Evolutionary conservation across 92 coral and sea anemone species (phyloP).

Genomic region (Parazoanthus atlanticus): DNA sequence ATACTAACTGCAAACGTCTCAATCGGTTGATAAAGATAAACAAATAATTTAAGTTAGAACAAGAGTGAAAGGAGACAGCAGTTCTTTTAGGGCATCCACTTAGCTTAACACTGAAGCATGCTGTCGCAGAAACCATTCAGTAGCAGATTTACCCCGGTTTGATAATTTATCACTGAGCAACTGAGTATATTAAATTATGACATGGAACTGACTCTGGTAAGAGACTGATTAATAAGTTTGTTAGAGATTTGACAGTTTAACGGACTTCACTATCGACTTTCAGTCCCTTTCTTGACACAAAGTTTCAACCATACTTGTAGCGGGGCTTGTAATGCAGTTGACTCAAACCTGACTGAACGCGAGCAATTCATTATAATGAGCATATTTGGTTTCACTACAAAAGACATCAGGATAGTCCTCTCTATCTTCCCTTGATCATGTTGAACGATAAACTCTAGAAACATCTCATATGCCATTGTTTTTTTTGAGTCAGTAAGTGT

Average conservation of each 20-base stretch:
- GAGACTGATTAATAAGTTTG: too few species aligned
- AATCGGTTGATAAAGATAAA: neutral
- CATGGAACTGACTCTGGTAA: neutral
- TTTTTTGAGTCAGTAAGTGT: neutral
- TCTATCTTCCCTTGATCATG: neutral
- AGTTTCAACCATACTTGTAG: neutral
- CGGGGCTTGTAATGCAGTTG: too few species aligned
- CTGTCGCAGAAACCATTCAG: neutral
- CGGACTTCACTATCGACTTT: too few species aligned
- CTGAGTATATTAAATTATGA: neutral
- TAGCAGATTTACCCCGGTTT: neutral
- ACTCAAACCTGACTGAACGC: too few species aligned
- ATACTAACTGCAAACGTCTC: neutral
- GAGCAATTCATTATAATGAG: too few species aligned
- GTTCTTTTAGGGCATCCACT: too few species aligned
- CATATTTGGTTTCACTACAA: neutral
- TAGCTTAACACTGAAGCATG: neutral
- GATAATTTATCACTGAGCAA: neutral
- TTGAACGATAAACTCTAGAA: neutral
- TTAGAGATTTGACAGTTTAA: too few species aligned
- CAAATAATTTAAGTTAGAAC: neutral
- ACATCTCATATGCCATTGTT: neutral
- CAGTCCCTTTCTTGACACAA: neutral
- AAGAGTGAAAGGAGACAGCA: neutral
- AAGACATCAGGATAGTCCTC: neutral